phyloP scores from a whole-genome alignment of 2,888 invertebrate species.

The Melipona beecheii region DNA sequence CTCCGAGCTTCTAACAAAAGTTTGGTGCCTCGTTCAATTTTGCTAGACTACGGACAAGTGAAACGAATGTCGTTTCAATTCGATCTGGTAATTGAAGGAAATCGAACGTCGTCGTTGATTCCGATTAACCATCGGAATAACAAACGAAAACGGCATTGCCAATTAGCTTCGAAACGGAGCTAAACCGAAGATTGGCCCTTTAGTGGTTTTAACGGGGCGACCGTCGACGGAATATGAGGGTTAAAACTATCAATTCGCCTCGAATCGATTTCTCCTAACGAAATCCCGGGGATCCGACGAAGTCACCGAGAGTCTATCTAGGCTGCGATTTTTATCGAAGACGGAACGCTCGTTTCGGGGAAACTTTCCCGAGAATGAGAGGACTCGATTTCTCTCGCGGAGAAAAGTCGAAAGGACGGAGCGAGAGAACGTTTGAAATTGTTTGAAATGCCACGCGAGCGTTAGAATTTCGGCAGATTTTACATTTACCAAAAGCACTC shows the following conservation, averaged over 20 bases:
- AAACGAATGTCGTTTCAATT: too few species aligned
- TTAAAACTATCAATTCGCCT: background rate
- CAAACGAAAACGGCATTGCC: background rate
- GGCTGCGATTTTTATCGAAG: background rate
- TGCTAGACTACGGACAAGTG: too few species aligned
- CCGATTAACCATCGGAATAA: background rate
- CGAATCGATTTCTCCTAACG: background rate
- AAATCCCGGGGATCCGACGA: background rate
- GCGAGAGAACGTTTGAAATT: too few species aligned
- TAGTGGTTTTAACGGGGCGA: background rate
- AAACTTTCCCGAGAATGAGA: background rate
- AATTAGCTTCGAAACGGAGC: background rate
- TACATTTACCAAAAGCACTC: background rate
- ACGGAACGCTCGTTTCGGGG: background rate
- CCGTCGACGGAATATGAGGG: background rate
- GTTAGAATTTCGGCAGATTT: background rate
- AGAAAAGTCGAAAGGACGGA: too few species aligned
- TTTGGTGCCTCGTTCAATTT: too few species aligned
- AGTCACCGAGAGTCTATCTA: background rate
- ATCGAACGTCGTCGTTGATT: background rate
- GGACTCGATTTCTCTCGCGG: background rate
- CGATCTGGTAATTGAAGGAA: too few species aligned
- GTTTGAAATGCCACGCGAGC: too few species aligned
- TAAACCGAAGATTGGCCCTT: background rate
- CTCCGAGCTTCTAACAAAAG: too few species aligned